A percentile compares a stretch with the other conserved stretches of the same genome.
Evolutionary conservation across 2,797 vertebrate species (phyloP).

Genomic region (Pogoniulus pusillus): DNA sequence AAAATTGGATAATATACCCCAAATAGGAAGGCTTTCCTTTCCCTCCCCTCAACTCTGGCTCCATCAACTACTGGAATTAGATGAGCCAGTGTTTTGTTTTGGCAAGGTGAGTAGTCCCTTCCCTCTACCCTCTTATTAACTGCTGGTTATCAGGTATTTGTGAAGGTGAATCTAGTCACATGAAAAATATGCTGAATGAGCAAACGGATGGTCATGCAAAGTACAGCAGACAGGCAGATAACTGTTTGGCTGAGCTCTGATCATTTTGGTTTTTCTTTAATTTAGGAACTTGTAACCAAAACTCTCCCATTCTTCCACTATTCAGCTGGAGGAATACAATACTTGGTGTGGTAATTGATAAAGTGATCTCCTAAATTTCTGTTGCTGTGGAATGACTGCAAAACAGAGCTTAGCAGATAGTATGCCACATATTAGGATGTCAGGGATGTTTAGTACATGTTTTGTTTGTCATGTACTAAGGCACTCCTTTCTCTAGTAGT

Average conservation of each 20-base stretch:
- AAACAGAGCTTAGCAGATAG: background rate
- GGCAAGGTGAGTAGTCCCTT: background rate
- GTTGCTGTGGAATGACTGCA: background rate
- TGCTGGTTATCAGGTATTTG: background rate
- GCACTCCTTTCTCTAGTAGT: background rate
- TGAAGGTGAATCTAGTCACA: background rate
- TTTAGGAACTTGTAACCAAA: background rate
- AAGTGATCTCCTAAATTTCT: background rate
- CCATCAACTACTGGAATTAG: background rate
- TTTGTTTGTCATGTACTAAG: background rate
- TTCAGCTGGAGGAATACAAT: background rate
- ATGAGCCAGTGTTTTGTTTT: background rate
- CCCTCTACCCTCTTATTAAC: background rate
- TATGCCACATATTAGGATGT: background rate
- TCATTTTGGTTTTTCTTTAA: background rate
- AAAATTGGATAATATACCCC: background rate
- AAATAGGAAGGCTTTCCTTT: background rate
- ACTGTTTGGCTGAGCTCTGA: background rate
- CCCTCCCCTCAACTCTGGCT: background rate
- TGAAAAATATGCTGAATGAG: slow-evolving; percentile 23
- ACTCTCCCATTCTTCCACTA: background rate
- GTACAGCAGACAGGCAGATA: background rate
- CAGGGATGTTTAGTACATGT: background rate
- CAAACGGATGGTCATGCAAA: background rate
- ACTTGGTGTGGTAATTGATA: background rate